Evolutionary conservation across 2,113 vertebrate genomes (phyloP).

Genomic region (Prinia subflava): DNA sequence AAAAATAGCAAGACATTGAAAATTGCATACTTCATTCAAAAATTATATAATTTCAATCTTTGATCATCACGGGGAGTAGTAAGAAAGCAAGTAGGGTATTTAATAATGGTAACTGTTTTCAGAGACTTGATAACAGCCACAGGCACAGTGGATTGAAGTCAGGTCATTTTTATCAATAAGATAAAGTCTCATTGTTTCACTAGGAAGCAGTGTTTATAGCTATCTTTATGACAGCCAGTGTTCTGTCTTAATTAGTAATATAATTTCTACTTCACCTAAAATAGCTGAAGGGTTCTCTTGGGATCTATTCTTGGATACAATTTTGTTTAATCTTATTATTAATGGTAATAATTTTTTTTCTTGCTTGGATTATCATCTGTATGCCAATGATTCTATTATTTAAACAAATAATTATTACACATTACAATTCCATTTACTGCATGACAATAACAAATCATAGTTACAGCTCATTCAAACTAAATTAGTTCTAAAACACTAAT

Average conservation of each 20-base stretch:
- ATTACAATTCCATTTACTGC: constrained; percentile 67
- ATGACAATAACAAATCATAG: constrained; percentile 70
- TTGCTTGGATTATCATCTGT: constrained; percentile 62
- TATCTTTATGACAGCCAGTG: constrained; percentile 39
- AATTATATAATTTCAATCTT: neutral
- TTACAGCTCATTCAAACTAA: constrained; percentile 67
- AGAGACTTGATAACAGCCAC: neutral
- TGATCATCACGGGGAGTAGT: neutral
- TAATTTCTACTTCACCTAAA: constrained; percentile 70
- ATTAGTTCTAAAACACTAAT: constrained; percentile 74
- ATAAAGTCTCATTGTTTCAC: neutral
- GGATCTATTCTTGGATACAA: constrained; percentile 63
- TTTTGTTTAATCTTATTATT: constrained; percentile 80
- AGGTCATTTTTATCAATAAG: neutral
- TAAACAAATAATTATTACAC: constrained; percentile 78
- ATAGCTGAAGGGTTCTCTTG: constrained; percentile 70
- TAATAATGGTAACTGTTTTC: neutral
- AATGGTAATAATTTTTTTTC: constrained; percentile 73
- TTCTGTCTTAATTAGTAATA: constrained; percentile 70
- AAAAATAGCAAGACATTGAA: neutral
- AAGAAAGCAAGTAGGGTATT: neutral
- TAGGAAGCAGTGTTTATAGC: constrained; percentile 36
- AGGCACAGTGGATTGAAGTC: neutral
- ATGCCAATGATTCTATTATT: constrained; percentile 70
- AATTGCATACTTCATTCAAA: neutral